Evolutionary conservation across 2,113 vertebrate species (phyloP).

Genomic region (Pterocles gutturalis): DNA sequence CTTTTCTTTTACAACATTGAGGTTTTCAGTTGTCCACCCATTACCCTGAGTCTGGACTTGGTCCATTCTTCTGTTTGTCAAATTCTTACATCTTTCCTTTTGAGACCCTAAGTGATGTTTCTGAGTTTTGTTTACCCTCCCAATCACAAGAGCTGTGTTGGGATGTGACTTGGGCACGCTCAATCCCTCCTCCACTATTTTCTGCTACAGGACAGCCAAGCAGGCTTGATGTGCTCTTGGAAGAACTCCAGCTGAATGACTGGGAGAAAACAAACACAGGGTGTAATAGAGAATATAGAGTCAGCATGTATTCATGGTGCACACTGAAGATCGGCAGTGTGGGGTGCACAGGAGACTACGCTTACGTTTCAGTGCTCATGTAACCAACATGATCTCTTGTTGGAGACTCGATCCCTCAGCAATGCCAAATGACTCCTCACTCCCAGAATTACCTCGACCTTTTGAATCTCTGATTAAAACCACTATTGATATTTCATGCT

Average conservation of each 20-base stretch:
- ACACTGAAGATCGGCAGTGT: accelerated
- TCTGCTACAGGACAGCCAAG: not conserved
- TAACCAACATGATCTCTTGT: not conserved
- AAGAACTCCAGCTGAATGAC: not conserved
- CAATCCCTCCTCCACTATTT: not conserved
- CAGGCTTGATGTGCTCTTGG: not conserved
- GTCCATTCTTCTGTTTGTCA: not conserved
- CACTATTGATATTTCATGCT: not conserved
- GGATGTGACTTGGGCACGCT: not conserved
- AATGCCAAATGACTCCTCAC: not conserved
- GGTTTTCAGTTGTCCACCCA: not conserved
- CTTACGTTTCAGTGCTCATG: accelerated
- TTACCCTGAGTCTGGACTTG: not conserved
- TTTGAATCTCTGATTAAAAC: not conserved
- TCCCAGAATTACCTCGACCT: not conserved
- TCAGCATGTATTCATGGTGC: accelerated
- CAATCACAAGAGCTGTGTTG: not conserved
- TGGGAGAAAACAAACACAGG: not conserved
- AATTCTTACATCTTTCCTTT: not conserved
- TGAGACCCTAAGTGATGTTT: not conserved
- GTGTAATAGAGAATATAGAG: not conserved
- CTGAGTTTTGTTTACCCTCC: not conserved
- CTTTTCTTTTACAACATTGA: not conserved
- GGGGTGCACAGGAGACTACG: not conserved
- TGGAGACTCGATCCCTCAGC: not conserved